Evolutionary conservation across 2,113 vertebrate species (phyloP).

Genomic region (Tympanuchus pallidicinctus): DNA sequence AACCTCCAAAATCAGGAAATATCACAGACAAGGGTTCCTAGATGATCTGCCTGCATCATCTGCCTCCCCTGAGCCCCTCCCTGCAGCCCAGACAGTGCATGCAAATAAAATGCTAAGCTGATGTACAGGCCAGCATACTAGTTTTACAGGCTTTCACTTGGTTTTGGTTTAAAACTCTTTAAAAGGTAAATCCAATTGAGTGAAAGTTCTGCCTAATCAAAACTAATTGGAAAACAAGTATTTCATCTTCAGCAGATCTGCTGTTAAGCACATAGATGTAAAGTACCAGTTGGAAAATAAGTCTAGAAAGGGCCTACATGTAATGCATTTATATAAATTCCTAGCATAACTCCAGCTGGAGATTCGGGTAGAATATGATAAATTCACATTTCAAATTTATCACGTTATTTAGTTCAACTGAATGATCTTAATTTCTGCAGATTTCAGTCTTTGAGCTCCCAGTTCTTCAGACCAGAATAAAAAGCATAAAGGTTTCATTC

Average conservation of each 20-base stretch:
- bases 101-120: neutral
- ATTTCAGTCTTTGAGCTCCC: neutral
- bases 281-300: neutral
- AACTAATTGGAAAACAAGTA: neutral
- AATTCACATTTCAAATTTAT: neutral
- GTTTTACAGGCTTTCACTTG: neutral
- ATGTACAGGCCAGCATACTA: neutral
- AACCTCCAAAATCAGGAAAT: neutral
- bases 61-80: neutral
- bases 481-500: neutral
- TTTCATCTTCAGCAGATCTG: neutral
- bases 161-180: neutral
- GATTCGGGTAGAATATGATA: neutral
- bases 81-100: neutral
- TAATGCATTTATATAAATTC: neutral
- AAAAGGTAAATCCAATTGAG: neutral
- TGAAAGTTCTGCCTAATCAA: neutral
- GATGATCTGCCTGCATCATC: neutral
- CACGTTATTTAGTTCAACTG: neutral
- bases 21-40: neutral
- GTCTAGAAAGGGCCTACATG: neutral
- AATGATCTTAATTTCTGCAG: neutral
- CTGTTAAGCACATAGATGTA: neutral
- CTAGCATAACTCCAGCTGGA: neutral
- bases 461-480: neutral